Conservation (phyloP, 2,797 vertebrate species). For the Chromis chromis region DNA sequence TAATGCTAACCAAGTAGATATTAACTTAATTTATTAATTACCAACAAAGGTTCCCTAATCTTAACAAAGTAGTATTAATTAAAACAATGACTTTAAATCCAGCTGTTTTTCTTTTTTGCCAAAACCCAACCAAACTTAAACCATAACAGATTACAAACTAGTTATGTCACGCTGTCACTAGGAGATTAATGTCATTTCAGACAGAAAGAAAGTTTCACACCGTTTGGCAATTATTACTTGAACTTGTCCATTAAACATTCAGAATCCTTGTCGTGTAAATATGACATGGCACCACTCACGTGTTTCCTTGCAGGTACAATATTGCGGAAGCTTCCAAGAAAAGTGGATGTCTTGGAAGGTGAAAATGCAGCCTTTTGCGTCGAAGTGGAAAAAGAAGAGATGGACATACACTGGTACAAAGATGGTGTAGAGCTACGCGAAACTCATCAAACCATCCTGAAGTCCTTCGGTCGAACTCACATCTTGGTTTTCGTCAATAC, state of each 20-base stretch:
- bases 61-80: background rate
- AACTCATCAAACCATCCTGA: conserved; percentile 90
- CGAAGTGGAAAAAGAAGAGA: conserved; percentile 91
- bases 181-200: too few relatives aligned
- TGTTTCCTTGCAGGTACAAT: conserved; percentile 87
- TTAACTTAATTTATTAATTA: too few relatives aligned
- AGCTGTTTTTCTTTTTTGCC: too few relatives aligned
- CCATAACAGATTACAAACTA: too few relatives aligned
- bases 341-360: conserved; percentile 95
- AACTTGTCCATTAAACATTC: background rate
- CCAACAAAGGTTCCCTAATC: background rate
- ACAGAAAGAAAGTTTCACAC: too few relatives aligned
- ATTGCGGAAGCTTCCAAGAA: conserved; percentile 92
- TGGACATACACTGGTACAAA: conserved; percentile 92
- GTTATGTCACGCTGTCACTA: too few relatives aligned
- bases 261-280: background rate
- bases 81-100: too few relatives aligned
- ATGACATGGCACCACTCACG: background rate
- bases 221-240: too few relatives aligned
- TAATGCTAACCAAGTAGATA: too few relatives aligned
- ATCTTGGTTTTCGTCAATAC: conserved; percentile 96
- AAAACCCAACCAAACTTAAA: too few relatives aligned
- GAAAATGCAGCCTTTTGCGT: conserved; percentile 97
- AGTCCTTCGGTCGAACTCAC: conserved; percentile 94
- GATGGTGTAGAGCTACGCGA: conserved; percentile 90